A percentile compares a stretch with the other conserved stretches of the same genome.
Conservation (phyloP, 23 tunicate genomes). For the Oikopleura albicans region DNA sequence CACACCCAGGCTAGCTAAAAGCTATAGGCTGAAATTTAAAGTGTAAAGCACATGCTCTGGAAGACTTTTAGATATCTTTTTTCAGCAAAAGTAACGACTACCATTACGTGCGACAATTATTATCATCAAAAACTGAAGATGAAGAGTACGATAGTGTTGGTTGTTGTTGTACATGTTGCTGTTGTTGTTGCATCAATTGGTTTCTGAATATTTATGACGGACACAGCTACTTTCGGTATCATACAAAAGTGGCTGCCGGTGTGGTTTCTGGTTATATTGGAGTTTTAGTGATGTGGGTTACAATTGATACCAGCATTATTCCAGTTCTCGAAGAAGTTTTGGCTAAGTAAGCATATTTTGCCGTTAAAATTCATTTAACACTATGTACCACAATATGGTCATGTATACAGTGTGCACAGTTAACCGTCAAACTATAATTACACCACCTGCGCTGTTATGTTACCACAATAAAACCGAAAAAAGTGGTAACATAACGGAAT, state of each 20-base stretch:
- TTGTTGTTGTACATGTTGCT: neutral
- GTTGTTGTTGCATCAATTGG: neutral
- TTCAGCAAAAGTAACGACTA: neutral
- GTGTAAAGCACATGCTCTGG: too few species aligned
- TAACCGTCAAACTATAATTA: too few species aligned
- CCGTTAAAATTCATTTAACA: too few species aligned
- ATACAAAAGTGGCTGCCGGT: neutral
- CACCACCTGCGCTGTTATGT: too few species aligned
- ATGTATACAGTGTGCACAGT: too few species aligned
- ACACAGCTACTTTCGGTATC: neutral
- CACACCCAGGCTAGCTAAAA: too few species aligned
- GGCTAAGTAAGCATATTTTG: neutral
- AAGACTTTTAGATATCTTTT: too few species aligned
- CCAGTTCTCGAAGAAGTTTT: neutral
- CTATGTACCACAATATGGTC: too few species aligned
- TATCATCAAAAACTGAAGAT: neutral
- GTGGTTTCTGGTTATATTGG: neutral
- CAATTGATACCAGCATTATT: neutral
- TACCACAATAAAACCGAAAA: too few species aligned
- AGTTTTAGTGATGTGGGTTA: neutral
- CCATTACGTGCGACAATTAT: neutral
- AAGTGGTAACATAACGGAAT: too few species aligned
- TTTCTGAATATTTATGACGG: neutral
- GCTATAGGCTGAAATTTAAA: too few species aligned
- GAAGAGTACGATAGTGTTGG: neutral